Evolutionary conservation across 2,797 vertebrate genomes (phyloP).

Genomic region (Enoplosus armatus): DNA sequence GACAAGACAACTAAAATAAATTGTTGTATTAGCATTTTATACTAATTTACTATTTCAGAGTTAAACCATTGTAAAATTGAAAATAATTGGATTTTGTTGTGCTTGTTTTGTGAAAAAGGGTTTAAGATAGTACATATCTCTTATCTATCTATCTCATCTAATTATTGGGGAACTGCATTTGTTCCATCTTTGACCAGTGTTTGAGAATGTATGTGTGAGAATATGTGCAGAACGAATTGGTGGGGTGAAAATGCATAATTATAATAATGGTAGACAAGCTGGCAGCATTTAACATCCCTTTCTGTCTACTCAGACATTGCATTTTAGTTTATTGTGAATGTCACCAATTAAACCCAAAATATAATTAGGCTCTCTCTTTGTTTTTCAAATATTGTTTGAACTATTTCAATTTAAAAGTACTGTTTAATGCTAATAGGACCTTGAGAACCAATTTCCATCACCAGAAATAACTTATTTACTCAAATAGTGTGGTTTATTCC

Average conservation of each 20-base stretch:
- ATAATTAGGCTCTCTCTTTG: not conserved
- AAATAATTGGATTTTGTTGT: too few relatives aligned
- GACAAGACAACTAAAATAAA: not conserved
- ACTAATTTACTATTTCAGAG: not conserved
- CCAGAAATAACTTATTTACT: not conserved
- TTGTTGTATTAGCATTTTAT: not conserved
- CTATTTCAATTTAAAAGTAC: not conserved
- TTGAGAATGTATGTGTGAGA: too few relatives aligned
- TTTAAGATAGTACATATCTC: too few relatives aligned
- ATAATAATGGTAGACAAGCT: not conserved
- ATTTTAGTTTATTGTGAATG: not conserved
- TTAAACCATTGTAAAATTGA: not conserved
- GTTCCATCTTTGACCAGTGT: too few relatives aligned
- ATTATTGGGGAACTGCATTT: too few relatives aligned
- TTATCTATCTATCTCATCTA: too few relatives aligned
- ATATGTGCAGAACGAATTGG: too few relatives aligned
- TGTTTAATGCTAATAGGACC: not conserved
- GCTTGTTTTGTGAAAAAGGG: too few relatives aligned
- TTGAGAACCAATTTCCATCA: not conserved
- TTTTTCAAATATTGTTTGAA: not conserved
- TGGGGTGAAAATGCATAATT: not conserved
- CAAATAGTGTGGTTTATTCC: not conserved
- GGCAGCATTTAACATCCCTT: not conserved
- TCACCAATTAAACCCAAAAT: not conserved
- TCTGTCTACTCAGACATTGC: not conserved